Evolutionary conservation across 2,113 vertebrate genomes (phyloP), one percentile per base, ranked within the genome.

Genomic region (Crocuta crocuta): DNA sequence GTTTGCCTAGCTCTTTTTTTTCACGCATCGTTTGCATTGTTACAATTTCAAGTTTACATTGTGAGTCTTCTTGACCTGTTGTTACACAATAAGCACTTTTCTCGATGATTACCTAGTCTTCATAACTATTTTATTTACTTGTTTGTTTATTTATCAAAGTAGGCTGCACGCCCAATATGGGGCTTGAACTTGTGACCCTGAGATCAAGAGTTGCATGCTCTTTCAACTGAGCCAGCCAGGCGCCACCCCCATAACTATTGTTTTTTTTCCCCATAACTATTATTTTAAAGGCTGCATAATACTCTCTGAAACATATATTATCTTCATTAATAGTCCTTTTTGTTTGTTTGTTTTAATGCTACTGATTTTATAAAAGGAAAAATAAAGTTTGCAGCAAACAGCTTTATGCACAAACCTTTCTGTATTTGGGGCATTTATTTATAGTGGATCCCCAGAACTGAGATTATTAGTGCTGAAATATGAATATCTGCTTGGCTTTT

Each of bases 311-410:
- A 10, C 53, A n/a, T 19, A 31, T 5, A 10, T 80, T 24, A 43
- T 35, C 16, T 65, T 91, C 53, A 68, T 17, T 93, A 58, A 74
- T 65, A 33, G 63, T 58, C 80, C 45, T 10, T 84, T 90, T 74
- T 55, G 39, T 55, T 55, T 58, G 17, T 71, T 43, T 6, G 74
- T 92, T 33, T 84, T 94, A 39, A 26, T 24, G 21, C 7, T 92
- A 91, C 35, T 53, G 12, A 66, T 63, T 81, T 74, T n/a, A 95
- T 89, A 66, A 86, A 96, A 95, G 58, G n/a, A 26, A 50, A 70
- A 24, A 50, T 61, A 53, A 43, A 66, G 1, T 5, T 23, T 89
- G 16, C 21, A 50, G 39, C 35, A 39, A 87, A 87, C n/a, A 88
- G 55, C 48, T 94, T 85, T 12, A 35, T 50, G 19, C 45, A 71